phyloP scores from a whole-genome alignment of 1,140 invertebrate genomes.

The Metopolophium dirhodum region DNA sequence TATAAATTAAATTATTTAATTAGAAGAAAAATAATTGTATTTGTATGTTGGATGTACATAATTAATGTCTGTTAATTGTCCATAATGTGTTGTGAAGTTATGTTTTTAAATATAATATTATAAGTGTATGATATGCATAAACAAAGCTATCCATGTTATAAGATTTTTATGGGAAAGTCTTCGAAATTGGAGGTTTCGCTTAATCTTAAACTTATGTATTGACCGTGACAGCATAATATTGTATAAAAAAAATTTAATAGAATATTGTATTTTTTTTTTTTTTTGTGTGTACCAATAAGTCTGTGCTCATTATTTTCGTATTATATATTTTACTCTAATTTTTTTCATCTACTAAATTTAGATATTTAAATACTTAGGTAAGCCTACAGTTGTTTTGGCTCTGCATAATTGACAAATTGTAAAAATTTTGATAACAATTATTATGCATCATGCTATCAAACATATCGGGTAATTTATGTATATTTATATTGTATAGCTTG shows the following conservation, averaged over 20 bases:
- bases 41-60: background rate
- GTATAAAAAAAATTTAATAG: background rate
- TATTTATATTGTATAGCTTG: conserved; percentile 9
- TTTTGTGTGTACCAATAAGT: conserved; percentile 6
- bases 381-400: background rate
- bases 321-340: background rate
- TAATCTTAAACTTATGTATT: background rate
- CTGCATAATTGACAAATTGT: background rate
- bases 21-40: background rate
- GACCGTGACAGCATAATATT: background rate
- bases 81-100: background rate
- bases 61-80: background rate
- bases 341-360: background rate
- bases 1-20: background rate
- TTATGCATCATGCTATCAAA: conserved; percentile 4
- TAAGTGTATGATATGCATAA: background rate
- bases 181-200: background rate
- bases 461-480: conserved; percentile 11
- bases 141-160: background rate
- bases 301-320: conserved; percentile 3
- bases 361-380: background rate
- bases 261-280: background rate
- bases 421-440: background rate
- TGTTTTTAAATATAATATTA: background rate
- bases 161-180: background rate